These are phyloP conservation scores for Aphidius colemani DNA, from an alignment of 2,888 invertebrate species.

Conservation along the genomic window DNA sequence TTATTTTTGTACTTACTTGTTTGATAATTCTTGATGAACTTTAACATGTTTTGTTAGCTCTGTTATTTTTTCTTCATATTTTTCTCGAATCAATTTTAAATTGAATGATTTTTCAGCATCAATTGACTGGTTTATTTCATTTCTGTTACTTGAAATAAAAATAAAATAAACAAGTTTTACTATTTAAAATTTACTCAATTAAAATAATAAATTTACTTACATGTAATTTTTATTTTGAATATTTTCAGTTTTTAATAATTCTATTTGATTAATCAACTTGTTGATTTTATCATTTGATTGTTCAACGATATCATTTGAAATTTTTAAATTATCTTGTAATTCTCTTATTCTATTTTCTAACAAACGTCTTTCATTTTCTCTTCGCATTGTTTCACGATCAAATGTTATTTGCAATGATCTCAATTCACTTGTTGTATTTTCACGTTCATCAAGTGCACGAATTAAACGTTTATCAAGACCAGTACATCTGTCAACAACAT, in stretches of 20 bases:
- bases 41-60: constrained; percentile 67
- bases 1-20: constrained; percentile 58
- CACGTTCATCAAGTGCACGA: constrained; percentile 57
- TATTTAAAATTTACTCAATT: too few relatives aligned
- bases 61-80: constrained; percentile 60
- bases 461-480: constrained; percentile 48
- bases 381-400: constrained; percentile 64
- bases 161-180: too few relatives aligned
- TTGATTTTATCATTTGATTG: constrained; percentile 45
- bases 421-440: constrained; percentile 65
- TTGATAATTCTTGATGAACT: constrained; percentile 66
- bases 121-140: constrained; percentile 23
- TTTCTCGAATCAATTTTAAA: constrained; percentile 43
- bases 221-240: constrained; percentile 26
- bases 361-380: constrained; percentile 66
- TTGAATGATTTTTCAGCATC: constrained; percentile 32
- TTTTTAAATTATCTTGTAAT: constrained; percentile 57
- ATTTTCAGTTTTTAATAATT: constrained; percentile 12
- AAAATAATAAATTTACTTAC: constrained; percentile 1
- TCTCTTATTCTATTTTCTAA: constrained; percentile 58
- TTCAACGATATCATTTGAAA: constrained; percentile 48
- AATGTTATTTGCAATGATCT: constrained; percentile 65
- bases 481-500: constrained; percentile 46
- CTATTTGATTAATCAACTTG: constrained; percentile 47
- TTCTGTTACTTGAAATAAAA: constrained; percentile 21